phyloP scores from a whole-genome alignment of 1,140 invertebrate genomes.

The Acromyrmex charruanus region DNA sequence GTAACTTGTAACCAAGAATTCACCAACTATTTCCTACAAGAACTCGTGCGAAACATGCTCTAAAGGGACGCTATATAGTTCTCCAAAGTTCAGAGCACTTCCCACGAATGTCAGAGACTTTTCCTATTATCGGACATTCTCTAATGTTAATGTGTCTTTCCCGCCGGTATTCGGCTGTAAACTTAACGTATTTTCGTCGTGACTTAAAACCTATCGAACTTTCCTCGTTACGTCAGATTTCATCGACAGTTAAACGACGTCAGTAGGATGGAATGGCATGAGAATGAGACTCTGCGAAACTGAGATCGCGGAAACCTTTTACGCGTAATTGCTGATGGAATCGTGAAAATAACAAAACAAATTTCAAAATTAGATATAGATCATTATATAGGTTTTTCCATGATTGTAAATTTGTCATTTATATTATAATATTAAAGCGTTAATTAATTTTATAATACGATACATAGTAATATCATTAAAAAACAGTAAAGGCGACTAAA shows the following conservation, averaged over 20 bases:
- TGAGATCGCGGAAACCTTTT: background rate
- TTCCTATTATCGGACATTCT: slow-evolving; percentile 74
- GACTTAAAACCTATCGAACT: slow-evolving; percentile 56
- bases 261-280: background rate
- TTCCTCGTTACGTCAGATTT: slow-evolving; percentile 46
- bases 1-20: slow-evolving; percentile 48
- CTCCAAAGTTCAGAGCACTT: slow-evolving; percentile 61
- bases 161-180: slow-evolving; percentile 28
- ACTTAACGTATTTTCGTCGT: slow-evolving; percentile 61
- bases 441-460: background rate
- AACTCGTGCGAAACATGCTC: slow-evolving; percentile 58
- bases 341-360: background rate
- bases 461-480: background rate
- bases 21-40: slow-evolving; percentile 55
- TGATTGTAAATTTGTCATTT: background rate
- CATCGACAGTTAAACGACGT: slow-evolving; percentile 31
- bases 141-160: slow-evolving; percentile 69
- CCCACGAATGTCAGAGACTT: slow-evolving; percentile 72
- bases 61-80: slow-evolving; percentile 52
- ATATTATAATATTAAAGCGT: background rate
- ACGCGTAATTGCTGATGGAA: background rate
- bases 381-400: background rate
- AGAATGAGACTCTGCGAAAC: slow-evolving; percentile 4
- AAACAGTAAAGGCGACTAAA: background rate
- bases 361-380: background rate